phyloP scores from a whole-genome alignment of 2,888 invertebrate genomes.

The Eretmocerus hayati region DNA sequence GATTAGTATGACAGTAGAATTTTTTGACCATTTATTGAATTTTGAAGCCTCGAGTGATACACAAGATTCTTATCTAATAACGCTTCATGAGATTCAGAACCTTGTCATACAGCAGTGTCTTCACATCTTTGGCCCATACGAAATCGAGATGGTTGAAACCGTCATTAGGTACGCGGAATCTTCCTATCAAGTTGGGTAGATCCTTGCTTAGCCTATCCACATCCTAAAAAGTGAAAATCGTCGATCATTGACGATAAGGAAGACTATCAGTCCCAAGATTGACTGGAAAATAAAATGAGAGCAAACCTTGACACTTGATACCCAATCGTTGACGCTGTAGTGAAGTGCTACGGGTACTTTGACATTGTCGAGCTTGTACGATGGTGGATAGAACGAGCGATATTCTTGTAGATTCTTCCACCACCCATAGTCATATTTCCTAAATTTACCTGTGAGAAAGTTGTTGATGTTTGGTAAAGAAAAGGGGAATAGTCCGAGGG shows the following conservation, averaged over 20 bases:
- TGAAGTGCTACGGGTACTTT: slow-evolving; percentile 59
- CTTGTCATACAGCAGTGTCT: slow-evolving; percentile 10
- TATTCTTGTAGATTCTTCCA: slow-evolving; percentile 52
- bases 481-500: too few species aligned
- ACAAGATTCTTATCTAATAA: too few species aligned
- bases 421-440: slow-evolving; percentile 51
- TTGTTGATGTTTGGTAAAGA: background rate
- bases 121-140: slow-evolving; percentile 55
- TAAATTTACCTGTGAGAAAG: slow-evolving; percentile 36
- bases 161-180: slow-evolving; percentile 49
- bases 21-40: too few species aligned
- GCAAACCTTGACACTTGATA: slow-evolving; percentile 48
- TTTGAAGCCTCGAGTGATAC: too few species aligned
- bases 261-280: too few species aligned
- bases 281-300: background rate
- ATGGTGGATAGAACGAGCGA: slow-evolving; percentile 52
- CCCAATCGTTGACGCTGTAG: slow-evolving; percentile 60
- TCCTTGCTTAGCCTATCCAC: slow-evolving; percentile 49
- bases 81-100: slow-evolving; percentile 12
- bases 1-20: too few species aligned
- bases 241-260: background rate
- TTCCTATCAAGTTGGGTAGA: slow-evolving; percentile 51
- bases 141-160: slow-evolving; percentile 63
- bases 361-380: slow-evolving; percentile 54
- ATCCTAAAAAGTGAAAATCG: slow-evolving; percentile 38